These are phyloP conservation scores for Varanus salvator DNA, from an alignment of 2,113 vertebrate species.

Conservation along the genomic window DNA sequence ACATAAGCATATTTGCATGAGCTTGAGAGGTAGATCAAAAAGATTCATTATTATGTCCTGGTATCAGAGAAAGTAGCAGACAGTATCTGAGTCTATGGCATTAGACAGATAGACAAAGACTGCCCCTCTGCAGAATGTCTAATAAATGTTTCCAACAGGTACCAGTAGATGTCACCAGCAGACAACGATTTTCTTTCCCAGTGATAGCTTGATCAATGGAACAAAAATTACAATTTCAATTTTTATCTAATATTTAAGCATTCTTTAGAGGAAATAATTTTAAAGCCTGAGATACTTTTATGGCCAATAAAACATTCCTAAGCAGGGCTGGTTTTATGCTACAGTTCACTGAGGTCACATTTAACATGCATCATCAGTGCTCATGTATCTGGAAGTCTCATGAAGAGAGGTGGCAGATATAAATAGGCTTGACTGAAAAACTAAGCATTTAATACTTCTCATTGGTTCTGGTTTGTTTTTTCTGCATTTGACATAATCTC, in stretches of 20 bases:
- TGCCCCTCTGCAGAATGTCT: neutral
- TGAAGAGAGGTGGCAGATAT: neutral
- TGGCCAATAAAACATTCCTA: neutral
- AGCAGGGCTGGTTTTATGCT: neutral
- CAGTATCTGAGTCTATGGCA: neutral
- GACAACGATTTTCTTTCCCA: slow-evolving; percentile 37
- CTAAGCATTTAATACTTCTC: neutral
- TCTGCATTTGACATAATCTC: neutral
- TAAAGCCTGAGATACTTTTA: neutral
- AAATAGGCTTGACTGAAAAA: neutral
- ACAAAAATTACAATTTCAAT: neutral
- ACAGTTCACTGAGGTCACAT: neutral
- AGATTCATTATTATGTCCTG: neutral
- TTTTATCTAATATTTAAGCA: rapidly evolving
- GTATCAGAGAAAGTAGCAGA: neutral
- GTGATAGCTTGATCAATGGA: neutral
- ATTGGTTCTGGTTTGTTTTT: neutral
- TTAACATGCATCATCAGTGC: neutral
- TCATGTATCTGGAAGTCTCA: neutral
- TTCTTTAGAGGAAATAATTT: neutral
- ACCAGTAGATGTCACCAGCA: slow-evolving; percentile 75
- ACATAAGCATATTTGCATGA: neutral
- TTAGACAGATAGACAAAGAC: neutral
- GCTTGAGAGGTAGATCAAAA: neutral
- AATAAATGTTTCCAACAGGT: neutral